These are phyloP conservation scores for Cryptus viduatorius DNA, from an alignment of 2,888 invertebrate species.

Conservation along the genomic window DNA sequence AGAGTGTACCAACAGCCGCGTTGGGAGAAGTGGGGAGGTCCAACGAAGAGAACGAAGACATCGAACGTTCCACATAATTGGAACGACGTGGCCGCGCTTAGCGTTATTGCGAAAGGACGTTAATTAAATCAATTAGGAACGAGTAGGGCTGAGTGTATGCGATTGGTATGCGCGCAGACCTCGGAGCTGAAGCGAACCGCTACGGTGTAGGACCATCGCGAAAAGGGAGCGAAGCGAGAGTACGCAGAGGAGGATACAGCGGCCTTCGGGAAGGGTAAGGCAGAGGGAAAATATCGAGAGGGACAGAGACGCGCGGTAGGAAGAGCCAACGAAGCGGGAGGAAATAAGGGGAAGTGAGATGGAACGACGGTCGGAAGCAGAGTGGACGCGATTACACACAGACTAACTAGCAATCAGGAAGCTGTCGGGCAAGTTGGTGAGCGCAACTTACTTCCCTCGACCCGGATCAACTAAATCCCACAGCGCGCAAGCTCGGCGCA, in stretches of 20 bases:
- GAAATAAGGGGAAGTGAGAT: conserved; percentile 54
- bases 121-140: conserved; percentile 80
- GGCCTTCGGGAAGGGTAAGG: conserved; percentile 1
- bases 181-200: conserved; percentile 37
- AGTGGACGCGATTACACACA: conserved; percentile 78
- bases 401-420: conserved; percentile 81
- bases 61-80: conserved; percentile 75
- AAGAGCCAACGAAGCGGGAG: conserved; percentile 24
- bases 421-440: conserved; percentile 79
- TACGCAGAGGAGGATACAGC: conserved; percentile 37
- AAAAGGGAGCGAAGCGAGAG: conserved; percentile 46
- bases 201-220: conserved; percentile 34
- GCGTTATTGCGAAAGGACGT: conserved; percentile 77
- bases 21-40: neutral
- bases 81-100: conserved; percentile 71
- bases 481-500: conserved; percentile 65
- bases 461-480: conserved; percentile 70
- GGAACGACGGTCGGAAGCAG: conserved; percentile 72
- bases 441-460: conserved; percentile 75
- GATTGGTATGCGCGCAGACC: conserved; percentile 76
- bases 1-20: conserved; percentile 19
- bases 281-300: conserved; percentile 22
- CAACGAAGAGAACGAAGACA: conserved; percentile 67
- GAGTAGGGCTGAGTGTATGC: conserved; percentile 71
- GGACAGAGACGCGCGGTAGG: conserved; percentile 17